Base-by-base conservation (phyloP, 2,888 invertebrate species). In the Oscheius sp. region DNA sequence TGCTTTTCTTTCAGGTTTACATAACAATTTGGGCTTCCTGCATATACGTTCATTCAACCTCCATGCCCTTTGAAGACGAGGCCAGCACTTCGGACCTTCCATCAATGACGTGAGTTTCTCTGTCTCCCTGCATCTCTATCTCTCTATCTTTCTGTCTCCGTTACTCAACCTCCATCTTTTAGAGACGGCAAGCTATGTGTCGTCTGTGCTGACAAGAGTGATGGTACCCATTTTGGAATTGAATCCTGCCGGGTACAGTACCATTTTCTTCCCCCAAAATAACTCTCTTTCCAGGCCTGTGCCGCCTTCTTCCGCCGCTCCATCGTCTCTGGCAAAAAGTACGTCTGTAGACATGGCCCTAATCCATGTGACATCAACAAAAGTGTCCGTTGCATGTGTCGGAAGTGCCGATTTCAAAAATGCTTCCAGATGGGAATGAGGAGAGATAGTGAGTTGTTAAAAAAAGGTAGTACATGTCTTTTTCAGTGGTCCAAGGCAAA, bases 351-450 rank as follows among this genome's bases (percentile, higher is more conserved):
- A 3, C 53, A 68, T 53, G 68, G 68, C 1, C 68, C 68, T 1
- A 53, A 11, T n/a, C 33, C 53, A 1, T 68, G 68, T 55, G 55
- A 55, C 32, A 68, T 68, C 35, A 53, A 68, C 37, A 68, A 68
- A 55, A 68, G 68, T 68, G 29, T 13, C 29, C 53, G 68, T 13
- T 68, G 68, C 35, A 68, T 68, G 68, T 68, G 68, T 55, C 33
- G 68, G 10, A 68, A 37, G n/a, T 68, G 68, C n/a, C 68, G 68
- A 13, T 68, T 68, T n/a, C 37, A 68, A 35, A 68, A 68, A 35
- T 68, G 68, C 37, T 68, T 55, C 42, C 37, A 35, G 5, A 55
- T 68, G 53, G 68, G 68, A n/a, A 68, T 68, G 68, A 53, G 53
- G 42, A 68, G 53, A 55, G 68, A 68, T n/a, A 68, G 68, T 68